Evolutionary conservation across 2,888 invertebrate species (phyloP), one percentile per base, ranked within the genome.

Genomic region (Lapara coniferarum): DNA sequence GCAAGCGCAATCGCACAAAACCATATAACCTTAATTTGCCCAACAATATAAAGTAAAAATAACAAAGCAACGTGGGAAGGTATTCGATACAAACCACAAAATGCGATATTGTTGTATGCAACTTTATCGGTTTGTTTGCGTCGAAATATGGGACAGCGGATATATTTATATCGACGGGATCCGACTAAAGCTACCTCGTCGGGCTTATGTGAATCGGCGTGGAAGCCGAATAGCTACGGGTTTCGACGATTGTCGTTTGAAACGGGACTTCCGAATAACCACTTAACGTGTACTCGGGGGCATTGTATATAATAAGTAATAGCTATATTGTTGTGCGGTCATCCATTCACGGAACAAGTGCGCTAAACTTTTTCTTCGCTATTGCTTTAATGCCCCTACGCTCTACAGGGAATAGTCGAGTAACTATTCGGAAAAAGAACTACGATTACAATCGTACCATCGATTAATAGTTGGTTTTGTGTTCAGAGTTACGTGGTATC

Each of bases 401-500:
- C 44, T 59, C n/a, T n/a, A 44, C 59, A 19, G 16, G 3, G 55
- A 16, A 59, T 44, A 14, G 4, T 30, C 25, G 14, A 44, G 37
- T 10, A 59, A 44, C 37, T 59, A 44, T 59, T 44, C 16, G 0
- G 10, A 25, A 13, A 46, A 4, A 4, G 10, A 14, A 37, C 3
- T 7, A 16, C 1, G 19, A 46, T 12, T 19, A 19, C 25, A 49
- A 49, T 63, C 13, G 13, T 46, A 46, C 49, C 49, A 49, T 63
- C 19, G 13, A 63, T 2, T 19, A 49, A 46, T 58, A 76, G 70
- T 74, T 74, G 78, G 77, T 49, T 63, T 63, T 63, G 19, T 19
- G 19, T 13, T 63, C 14, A 12, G 46, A 44, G 46, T 85, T 85
- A 83, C 81, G 79, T 80, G 78, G 79, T 72, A 74, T 74, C 51